Percentiles rank a stretch among this genome's conserved stretches.
phyloP scores from a whole-genome alignment of 2,797 vertebrate genomes.

The Trematomus bernacchii region DNA sequence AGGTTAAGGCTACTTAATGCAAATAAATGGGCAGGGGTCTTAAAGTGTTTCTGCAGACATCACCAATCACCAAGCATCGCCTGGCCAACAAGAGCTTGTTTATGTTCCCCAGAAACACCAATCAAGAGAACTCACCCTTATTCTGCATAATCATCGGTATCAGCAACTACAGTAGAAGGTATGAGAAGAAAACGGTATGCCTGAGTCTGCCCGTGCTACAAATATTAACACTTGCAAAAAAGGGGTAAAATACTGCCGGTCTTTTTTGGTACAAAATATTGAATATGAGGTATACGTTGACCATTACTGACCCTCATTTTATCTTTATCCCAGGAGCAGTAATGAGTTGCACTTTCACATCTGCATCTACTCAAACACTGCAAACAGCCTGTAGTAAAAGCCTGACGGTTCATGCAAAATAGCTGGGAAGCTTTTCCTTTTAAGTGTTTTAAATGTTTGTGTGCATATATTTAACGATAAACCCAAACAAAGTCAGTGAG shows the following conservation, averaged over 20 bases:
- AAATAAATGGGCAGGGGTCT: constrained; percentile 64
- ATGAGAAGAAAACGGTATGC: constrained; percentile 14
- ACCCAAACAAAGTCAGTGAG: not conserved
- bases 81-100: constrained; percentile 44
- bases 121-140: constrained; percentile 41
- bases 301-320: constrained; percentile 3
- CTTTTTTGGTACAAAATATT: constrained; percentile 13
- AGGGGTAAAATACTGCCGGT: constrained; percentile 24
- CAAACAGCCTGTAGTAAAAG: constrained; percentile 15
- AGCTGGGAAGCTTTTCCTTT: constrained; percentile 27
- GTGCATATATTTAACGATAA: not conserved
- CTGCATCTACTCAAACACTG: constrained; percentile 27
- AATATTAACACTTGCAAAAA: constrained; percentile 28
- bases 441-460: constrained; percentile 24
- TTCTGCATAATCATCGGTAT: constrained; percentile 61
- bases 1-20: constrained; percentile 63
- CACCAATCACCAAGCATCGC: constrained; percentile 50
- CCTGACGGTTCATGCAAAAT: constrained; percentile 16
- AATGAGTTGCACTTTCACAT: constrained; percentile 25
- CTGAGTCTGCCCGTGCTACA: constrained; percentile 16
- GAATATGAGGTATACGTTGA: not conserved
- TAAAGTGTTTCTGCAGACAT: constrained; percentile 52
- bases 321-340: constrained; percentile 7
- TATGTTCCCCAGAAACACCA: constrained; percentile 43
- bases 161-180: constrained; percentile 34